Conservation (phyloP, 2,888 invertebrate genomes). For the Chromoteleia sp. region DNA sequence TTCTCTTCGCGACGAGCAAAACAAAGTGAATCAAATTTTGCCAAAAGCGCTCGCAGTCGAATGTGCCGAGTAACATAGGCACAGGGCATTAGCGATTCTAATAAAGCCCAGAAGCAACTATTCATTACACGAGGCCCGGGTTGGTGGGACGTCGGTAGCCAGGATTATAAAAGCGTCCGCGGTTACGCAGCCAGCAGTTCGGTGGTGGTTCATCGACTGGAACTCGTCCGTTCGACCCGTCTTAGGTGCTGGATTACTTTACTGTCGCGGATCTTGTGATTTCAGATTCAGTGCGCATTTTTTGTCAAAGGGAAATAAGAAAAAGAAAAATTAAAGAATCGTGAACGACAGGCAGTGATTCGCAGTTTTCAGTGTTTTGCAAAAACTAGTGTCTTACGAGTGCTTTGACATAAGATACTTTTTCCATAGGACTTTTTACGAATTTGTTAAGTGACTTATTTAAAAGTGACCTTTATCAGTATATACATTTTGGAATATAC, state of each 20-base stretch:
- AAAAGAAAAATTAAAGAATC: not conserved
- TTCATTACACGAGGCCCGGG: slow-evolving; percentile 72
- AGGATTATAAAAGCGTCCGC: slow-evolving; percentile 80
- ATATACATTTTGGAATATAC: not conserved
- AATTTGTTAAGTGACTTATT: not conserved
- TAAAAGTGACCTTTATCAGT: not conserved
- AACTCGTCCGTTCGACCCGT: slow-evolving; percentile 70
- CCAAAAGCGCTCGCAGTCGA: slow-evolving; percentile 24
- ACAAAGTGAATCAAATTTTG: slow-evolving; percentile 25
- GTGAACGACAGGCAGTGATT: too few species aligned
- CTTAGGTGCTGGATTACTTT: slow-evolving; percentile 67
- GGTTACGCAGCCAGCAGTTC: slow-evolving; percentile 75
- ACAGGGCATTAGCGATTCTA: slow-evolving; percentile 78
- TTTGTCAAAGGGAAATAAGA: not conserved
- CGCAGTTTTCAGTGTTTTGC: slow-evolving; percentile 12
- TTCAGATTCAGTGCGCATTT: slow-evolving; percentile 15
- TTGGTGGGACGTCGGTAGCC: slow-evolving; percentile 69
- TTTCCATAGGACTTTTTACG: not conserved
- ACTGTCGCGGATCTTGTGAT: slow-evolving; percentile 32
- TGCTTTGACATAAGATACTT: slow-evolving; percentile 19
- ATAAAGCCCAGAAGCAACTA: slow-evolving; percentile 72
- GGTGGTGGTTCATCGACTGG: slow-evolving; percentile 79
- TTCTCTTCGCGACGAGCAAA: too few species aligned
- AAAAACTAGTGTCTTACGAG: slow-evolving; percentile 37
- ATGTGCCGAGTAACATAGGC: slow-evolving; percentile 68